Evolutionary conservation across 2,797 vertebrate species (phyloP).

Genomic region (Gallinago nigripennis): DNA sequence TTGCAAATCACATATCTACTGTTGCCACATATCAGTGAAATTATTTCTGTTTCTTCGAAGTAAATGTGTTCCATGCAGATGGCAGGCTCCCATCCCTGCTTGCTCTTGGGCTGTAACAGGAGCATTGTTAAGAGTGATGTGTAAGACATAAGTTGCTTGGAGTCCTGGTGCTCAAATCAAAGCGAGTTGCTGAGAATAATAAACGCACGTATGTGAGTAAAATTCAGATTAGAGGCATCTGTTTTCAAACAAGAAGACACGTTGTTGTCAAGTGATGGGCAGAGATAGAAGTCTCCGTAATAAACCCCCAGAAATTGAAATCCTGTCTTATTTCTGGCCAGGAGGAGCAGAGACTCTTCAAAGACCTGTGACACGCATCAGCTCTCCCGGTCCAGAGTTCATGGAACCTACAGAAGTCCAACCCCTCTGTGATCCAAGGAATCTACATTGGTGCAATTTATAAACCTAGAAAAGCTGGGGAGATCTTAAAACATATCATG

Average conservation of each 20-base stretch:
- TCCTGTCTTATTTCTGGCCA: neutral
- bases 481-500: neutral
- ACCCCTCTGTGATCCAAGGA: fast-evolving
- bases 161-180: neutral
- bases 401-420: fast-evolving
- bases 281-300: neutral
- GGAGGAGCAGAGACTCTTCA: neutral
- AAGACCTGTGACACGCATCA: neutral
- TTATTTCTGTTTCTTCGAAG: neutral
- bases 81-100: neutral
- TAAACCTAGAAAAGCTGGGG: neutral
- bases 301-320: neutral
- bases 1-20: neutral
- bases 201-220: neutral
- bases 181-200: neutral
- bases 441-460: fast-evolving
- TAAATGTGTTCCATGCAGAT: neutral
- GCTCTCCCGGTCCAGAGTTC: neutral
- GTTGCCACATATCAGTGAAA: neutral
- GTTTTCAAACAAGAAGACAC: neutral
- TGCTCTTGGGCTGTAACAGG: neutral
- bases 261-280: neutral
- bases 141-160: neutral
- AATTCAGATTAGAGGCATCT: neutral
- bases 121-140: neutral